phyloP scores from a whole-genome alignment of 2,888 invertebrate species.

The Tricholauxania praeusta region DNA sequence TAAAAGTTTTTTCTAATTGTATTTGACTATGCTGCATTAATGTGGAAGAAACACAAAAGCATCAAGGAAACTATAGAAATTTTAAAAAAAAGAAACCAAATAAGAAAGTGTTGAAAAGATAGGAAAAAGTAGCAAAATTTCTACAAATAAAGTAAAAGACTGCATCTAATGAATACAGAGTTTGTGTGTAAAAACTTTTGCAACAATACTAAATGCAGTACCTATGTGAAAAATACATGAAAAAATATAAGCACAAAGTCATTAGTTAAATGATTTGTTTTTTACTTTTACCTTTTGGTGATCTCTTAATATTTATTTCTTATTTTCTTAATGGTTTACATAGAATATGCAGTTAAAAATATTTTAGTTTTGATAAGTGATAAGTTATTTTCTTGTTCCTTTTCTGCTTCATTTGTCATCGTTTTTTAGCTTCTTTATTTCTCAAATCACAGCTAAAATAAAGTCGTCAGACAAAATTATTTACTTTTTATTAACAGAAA shows the following conservation, averaged over 20 bases:
- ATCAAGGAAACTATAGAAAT: neutral
- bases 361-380: too few relatives aligned
- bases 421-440: too few relatives aligned
- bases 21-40: slow-evolving; percentile 14
- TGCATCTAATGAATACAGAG: slow-evolving; percentile 6
- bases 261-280: too few relatives aligned
- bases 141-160: slow-evolving; percentile 13
- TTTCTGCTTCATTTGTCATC: too few relatives aligned
- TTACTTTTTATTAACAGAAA: too few relatives aligned
- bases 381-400: too few relatives aligned
- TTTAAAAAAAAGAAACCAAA: neutral
- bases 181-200: neutral
- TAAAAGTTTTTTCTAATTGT: slow-evolving; percentile 27
- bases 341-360: too few relatives aligned
- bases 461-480: too few relatives aligned
- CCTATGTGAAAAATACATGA: neutral
- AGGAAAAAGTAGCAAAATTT: neutral
- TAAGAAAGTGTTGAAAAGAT: neutral
- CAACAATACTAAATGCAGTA: neutral
- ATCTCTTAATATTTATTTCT: too few relatives aligned
- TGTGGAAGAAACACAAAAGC: neutral
- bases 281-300: too few relatives aligned
- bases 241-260: neutral
- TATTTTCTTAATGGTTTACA: too few relatives aligned
- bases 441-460: too few relatives aligned